Evolutionary conservation across 2,888 invertebrate species (phyloP), one percentile per base, ranked within the genome.

Genomic region (Acrobasis repandana): DNA sequence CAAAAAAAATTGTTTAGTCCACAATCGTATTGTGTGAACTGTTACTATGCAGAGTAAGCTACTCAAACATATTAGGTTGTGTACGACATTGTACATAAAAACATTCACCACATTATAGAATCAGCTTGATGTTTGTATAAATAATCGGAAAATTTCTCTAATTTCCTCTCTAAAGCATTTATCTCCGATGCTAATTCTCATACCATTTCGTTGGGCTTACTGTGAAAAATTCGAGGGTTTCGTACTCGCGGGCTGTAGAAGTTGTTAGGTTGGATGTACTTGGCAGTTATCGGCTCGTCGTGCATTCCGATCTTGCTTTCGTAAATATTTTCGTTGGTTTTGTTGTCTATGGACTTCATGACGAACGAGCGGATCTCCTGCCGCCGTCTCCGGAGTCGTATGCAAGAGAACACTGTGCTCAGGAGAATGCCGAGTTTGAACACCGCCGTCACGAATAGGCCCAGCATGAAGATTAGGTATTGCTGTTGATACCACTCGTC

Each of bases 401-500:
- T 94, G 73, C 96, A 96, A 1, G 95, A 95, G 61, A 96, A 88
- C 15, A 96, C 93, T 0, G 95, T 95, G 76, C 94, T 94, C 6
- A 96, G 84, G 8, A 96, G 88, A 0, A 96, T 95, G 57, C 93
- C 93, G 62, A 96, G 94, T 82, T 96, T 96, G 54, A 96, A 93
- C n/a, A 96, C 79, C 0, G 96, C 95, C 18, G 95, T 87, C 2
- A 94, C 86, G 60, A 96, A 89, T 18, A 95, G 93, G 18, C 94
- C 93, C 5, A 93, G 91, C 73, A 96, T 90, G 69, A 96, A 93
- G 46, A 95, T 86, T 33, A 95, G 80, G 71, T 96, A 96, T 69
- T 96, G 96, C 63, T 95, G 93, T 61, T 95, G 94, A 75, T 96
- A 96, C 96, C 96, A 96, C 63, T 94, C 93, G 80, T 96, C 95